Conservation (phyloP, 2,797 vertebrate genomes). For the Microctenopoma lineatum region DNA sequence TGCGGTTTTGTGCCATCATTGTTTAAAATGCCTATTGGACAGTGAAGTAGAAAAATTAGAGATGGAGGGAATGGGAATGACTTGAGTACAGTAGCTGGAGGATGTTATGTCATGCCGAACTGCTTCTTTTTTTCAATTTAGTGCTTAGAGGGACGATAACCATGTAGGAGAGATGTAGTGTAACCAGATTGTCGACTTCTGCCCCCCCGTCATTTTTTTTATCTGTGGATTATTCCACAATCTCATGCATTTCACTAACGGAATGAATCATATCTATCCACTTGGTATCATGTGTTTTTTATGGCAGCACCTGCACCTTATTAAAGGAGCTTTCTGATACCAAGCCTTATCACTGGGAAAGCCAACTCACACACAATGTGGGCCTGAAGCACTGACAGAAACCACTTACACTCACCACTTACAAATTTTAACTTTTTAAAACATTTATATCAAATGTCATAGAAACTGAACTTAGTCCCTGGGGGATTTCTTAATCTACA, state of each 20-base stretch:
- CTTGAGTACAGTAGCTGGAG: background rate
- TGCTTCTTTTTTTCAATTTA: conserved; percentile 27
- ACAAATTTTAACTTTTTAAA: conserved; percentile 5
- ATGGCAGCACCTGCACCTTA: conserved; percentile 41
- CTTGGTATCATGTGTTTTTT: conserved; percentile 30
- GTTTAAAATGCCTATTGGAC: conserved; percentile 30
- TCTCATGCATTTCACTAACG: conserved; percentile 27
- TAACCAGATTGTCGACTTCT: conserved; percentile 45
- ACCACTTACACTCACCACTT: background rate
- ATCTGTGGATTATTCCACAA: conserved; percentile 34
- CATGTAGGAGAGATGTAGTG: conserved; percentile 29
- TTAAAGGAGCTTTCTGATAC: conserved; percentile 28
- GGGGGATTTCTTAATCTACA: background rate
- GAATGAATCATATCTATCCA: conserved; percentile 36
- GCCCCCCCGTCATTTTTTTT: conserved; percentile 30
- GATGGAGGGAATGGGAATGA: background rate
- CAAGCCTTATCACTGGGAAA: conserved; percentile 33
- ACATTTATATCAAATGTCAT: background rate
- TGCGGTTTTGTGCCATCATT: conserved; percentile 32
- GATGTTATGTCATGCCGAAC: conserved; percentile 11
- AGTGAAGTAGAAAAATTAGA: background rate
- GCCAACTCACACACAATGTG: conserved; percentile 20
- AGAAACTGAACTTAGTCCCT: background rate
- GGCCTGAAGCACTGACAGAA: conserved; percentile 11
- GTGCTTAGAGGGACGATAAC: conserved; percentile 30